Percentiles rank a stretch among this genome's conserved stretches.
Conservation (phyloP, 2,113 vertebrate species). For the Empidonax traillii region DNA sequence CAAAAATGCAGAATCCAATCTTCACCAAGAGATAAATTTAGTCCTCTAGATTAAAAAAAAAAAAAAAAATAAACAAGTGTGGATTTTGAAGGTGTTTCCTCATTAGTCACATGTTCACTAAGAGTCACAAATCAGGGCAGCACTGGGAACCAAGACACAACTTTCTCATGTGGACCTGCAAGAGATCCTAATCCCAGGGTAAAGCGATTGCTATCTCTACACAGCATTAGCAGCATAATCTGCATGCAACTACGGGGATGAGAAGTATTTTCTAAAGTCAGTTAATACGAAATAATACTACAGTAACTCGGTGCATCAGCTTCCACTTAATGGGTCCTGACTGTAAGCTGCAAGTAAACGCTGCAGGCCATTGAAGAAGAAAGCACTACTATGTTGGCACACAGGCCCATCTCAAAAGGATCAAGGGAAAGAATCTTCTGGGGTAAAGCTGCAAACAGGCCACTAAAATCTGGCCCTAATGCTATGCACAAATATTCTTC, state of each 20-base stretch:
- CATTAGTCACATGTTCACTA: neutral
- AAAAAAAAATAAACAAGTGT: neutral
- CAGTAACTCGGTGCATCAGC: neutral
- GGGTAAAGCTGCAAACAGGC: neutral
- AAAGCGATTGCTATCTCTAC: constrained; percentile 6
- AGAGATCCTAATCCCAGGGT: constrained; percentile 17
- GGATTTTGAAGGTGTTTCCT: neutral
- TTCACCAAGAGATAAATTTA: neutral
- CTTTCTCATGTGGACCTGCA: constrained; percentile 11
- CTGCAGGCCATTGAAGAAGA: neutral
- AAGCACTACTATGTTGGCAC: accelerated
- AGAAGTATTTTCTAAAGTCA: constrained; percentile 19
- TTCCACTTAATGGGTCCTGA: neutral
- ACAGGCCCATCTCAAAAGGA: neutral
- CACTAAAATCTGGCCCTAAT: neutral
- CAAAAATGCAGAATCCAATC: neutral
- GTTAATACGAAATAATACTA: constrained; percentile 1
- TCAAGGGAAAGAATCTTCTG: neutral
- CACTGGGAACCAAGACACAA: neutral
- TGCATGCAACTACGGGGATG: neutral
- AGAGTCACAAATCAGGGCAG: neutral
- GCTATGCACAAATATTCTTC: neutral
- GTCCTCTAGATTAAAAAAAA: neutral
- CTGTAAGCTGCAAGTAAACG: neutral
- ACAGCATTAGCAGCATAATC: constrained; percentile 39